Base-by-base conservation (phyloP, 2,113 vertebrate genomes). In the Otis tarda region DNA sequence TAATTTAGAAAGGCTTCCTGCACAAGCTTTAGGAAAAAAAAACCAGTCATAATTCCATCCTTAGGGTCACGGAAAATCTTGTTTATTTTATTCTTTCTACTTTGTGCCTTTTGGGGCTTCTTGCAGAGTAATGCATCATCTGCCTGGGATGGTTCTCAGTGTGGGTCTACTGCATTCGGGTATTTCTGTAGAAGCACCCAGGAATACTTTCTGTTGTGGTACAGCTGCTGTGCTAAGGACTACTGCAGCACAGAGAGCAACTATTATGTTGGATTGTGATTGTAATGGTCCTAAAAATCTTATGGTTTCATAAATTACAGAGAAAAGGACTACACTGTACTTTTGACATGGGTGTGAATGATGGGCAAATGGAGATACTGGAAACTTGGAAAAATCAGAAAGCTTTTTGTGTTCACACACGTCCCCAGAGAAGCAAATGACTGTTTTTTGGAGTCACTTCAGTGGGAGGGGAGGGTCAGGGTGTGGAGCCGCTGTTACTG, bases 1-100 rank as follows among this genome's bases (percentile, higher is more conserved):
- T 94, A 97, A 98, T 98, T 98, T 97, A 95, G 92, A 91, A 94
- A 94, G 96, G 96, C 95, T 98, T 98, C 97, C 59, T 68, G 87
- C 83, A 96, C 95, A 86, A 96, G 87, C 81, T 96, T 90, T 19
- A 52, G 81, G 71, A 78, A 96, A 88, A 96, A 90, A 91, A 95
- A 81, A 87, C 18, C 15, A 43, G 94, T 96, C 90, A 93, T 96
- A 98, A 97, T 97, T 96, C n/a, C 69, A 45, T 97, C 95, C 95
- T 95, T 90, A 92, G 85, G 96, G 97, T 96, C 95, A 91, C 59
- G 83, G 93, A 81, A 96, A 94, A 93, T 83, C 67, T 76, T 82
- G 30, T 95, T 96, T 92, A 68, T 90, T 90, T 92, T 91, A 86
- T 97, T 92, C 82, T 86, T 96, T 95, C 85, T 79, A 93, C 95